Evolutionary conservation across 2,113 vertebrate species (phyloP).

Genomic region (Pollachius pollachius): DNA sequence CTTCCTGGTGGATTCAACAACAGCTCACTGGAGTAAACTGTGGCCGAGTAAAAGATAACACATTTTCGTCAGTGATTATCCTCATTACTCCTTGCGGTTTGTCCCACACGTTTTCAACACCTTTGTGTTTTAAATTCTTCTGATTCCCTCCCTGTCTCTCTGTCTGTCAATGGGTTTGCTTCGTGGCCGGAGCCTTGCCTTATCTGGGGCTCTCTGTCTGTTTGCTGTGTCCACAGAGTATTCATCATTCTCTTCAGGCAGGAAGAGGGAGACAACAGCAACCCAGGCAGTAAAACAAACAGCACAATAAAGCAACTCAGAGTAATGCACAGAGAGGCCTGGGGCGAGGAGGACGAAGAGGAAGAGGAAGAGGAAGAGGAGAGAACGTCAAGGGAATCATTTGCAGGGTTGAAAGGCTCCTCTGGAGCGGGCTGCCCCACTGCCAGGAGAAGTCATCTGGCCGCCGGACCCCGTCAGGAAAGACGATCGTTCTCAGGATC

Average conservation of each 20-base stretch:
- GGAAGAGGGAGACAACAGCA: conserved; percentile 16
- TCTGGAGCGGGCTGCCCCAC: neutral
- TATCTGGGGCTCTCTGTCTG: conserved; percentile 41
- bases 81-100: no score
- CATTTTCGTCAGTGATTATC: no score
- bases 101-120: no score
- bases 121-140: no score
- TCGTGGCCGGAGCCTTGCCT: conserved; percentile 35
- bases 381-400: no score
- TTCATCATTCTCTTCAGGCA: conserved; percentile 39
- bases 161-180: conserved; percentile 28
- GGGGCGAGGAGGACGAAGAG: conserved; percentile 24
- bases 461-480: conserved; percentile 5
- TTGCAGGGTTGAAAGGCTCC: conserved; percentile 18
- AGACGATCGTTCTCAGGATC: conserved; percentile 21
- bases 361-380: conserved; percentile 6
- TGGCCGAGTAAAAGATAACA: neutral
- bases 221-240: conserved; percentile 48
- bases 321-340: conserved; percentile 12
- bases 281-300: conserved; percentile 8
- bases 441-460: neutral
- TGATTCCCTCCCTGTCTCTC: neutral
- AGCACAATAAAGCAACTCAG: conserved; percentile 17
- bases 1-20: conserved; percentile 15
- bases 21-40: conserved; percentile 7